Conservation (phyloP, 2,797 vertebrate species). For the Myoxocephalus aenaeus region DNA sequence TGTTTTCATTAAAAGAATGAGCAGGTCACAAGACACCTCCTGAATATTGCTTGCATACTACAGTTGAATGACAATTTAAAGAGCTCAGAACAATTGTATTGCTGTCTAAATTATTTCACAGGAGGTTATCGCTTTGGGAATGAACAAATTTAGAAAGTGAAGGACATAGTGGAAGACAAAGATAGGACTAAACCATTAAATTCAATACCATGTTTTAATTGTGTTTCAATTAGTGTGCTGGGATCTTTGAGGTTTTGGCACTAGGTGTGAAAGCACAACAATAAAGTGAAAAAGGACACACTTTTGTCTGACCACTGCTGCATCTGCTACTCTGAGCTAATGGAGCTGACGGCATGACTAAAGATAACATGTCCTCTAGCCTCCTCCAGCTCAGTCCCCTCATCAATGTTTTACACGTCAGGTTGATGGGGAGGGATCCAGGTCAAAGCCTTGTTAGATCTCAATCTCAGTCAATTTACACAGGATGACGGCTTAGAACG, state of each 20-base stretch:
- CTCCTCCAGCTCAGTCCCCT: constrained; percentile 71
- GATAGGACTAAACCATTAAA: constrained; percentile 3
- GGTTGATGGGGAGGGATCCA: constrained; percentile 73
- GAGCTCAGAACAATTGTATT: constrained; percentile 24
- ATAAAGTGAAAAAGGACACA: constrained; percentile 21
- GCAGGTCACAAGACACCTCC: constrained; percentile 35
- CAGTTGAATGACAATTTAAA: constrained; percentile 50
- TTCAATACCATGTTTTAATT: constrained; percentile 1
- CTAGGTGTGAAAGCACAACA: not conserved
- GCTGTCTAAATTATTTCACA: constrained; percentile 17
- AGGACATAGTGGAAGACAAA: constrained; percentile 11
- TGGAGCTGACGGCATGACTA: constrained; percentile 63
- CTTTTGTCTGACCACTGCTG: constrained; percentile 40
- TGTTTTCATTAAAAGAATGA: constrained; percentile 59
- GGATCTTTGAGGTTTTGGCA: constrained; percentile 1
- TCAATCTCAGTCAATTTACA: constrained; percentile 85
- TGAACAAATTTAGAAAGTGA: not conserved
- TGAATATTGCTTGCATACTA: constrained; percentile 39
- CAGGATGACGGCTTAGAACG: constrained; percentile 76
- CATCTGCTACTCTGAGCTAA: constrained; percentile 53
- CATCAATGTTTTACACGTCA: constrained; percentile 76
- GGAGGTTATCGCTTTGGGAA: constrained; percentile 4
- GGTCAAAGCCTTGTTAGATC: constrained; percentile 83
- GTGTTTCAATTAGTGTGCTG: not conserved
- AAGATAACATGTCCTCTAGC: constrained; percentile 80